phyloP scores from a whole-genome alignment of 2,113 vertebrate genomes.

The Prinia subflava region DNA sequence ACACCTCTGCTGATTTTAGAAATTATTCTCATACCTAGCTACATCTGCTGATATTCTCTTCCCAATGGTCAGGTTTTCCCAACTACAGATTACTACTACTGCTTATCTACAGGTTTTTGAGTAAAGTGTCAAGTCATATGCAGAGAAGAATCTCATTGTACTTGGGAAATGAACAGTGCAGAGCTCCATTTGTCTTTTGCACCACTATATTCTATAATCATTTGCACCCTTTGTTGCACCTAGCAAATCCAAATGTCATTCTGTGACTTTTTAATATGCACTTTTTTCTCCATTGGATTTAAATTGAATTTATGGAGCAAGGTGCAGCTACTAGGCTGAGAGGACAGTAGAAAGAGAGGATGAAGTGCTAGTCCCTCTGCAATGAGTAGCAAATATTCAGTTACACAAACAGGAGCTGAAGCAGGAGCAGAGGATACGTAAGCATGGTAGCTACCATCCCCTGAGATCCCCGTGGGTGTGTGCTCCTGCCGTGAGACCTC shows the following conservation, averaged over 20 bases:
- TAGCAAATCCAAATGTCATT: constrained; percentile 8
- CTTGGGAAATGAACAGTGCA: neutral
- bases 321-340: neutral
- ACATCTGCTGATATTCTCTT: neutral
- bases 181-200: neutral
- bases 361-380: neutral
- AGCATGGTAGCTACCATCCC: neutral
- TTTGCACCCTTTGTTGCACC: neutral
- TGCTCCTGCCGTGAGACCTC: neutral
- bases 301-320: neutral
- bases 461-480: rapidly evolving
- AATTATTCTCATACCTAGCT: neutral
- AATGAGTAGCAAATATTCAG: neutral
- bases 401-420: neutral
- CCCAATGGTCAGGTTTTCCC: neutral
- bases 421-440: neutral
- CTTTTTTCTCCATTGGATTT: neutral
- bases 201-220: neutral
- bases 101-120: neutral
- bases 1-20: constrained; percentile 7
- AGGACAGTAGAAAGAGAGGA: neutral
- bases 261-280: neutral
- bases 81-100: neutral
- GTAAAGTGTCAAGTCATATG: neutral
- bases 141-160: neutral